Evolutionary conservation across 1,140 invertebrate species (phyloP), one percentile per base, ranked within the genome.

Genomic region (Sitobion miscanthi): DNA sequence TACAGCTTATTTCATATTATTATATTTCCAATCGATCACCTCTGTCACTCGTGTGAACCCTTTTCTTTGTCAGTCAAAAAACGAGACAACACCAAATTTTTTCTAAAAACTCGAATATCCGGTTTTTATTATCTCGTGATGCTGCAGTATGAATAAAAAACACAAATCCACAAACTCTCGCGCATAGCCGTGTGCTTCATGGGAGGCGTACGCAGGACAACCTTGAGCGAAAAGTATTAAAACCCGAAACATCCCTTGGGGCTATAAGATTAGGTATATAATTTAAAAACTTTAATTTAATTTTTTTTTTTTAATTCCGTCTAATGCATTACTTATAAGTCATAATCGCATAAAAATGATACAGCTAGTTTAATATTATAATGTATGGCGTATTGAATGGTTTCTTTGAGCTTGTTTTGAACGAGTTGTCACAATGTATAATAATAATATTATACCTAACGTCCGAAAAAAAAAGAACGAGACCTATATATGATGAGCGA

Each of bases 21-120:
- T 88, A 89, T 89, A 89, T 89, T 89, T 89, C 88, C 88, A 89
- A 89, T 89, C 49, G 88, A 57, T 89, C 88, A 89, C 88, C 11
- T 89, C 49, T 89, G 88, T 89, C 52, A 57, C 88, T 57, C 23
- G 9, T 30, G 35, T 38, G 23, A 57, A 89, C 52, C 42, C 25
- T 38, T 38, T 89, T 89, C 49, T 42, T 38, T 54, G 49, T 54
- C 49, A 21, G n/a, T 57, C n/a, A 35, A 57, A 38, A 89, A 89
- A 57, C 11, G 47, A 87, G 45, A 89, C 21, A 30, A 54, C 57
- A 57, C 52, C n/a, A 25, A 89, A 35, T 89, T 54, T 54, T 89
- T 89, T 54, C n/a, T 89, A 54, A 23, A 89, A 57, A 89, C 52
- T 57, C 49, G 88, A 89, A 57, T 89, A 57, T 89, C 87, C 87